Base-by-base conservation (phyloP, 2,113 vertebrate genomes). In the Ophthalmolycus amberensis region DNA sequence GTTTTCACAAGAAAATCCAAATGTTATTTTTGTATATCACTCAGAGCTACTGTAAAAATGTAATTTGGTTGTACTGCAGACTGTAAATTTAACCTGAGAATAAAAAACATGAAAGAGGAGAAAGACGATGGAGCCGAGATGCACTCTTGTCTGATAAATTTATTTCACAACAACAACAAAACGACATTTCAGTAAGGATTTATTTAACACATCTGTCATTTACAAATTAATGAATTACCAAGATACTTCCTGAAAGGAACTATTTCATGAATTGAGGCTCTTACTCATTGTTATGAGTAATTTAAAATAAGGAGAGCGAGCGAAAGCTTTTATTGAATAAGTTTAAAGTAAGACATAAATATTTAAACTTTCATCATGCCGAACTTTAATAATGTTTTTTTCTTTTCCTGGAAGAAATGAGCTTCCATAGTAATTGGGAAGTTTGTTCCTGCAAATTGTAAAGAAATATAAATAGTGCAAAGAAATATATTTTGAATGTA, bases 1-100 rank as follows among this genome's bases (percentile, higher is more conserved):
- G 48, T 52, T 52, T 52, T 52, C 52, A 56, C n/a, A 25, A 56
- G n/a, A 56, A 56, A 25, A n/a, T 56, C n/a, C 56, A 25, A 58
- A 59, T 59, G 56, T 58, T 27, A 59, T 59, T 59, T 59, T 59
- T 59, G 56, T 59, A 59, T 59, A 29, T 59, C 56, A 59, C 56
- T 59, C n/a, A 59, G 56, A 58, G 25, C 10, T 27, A 12, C 56
- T 59, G 56, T 59, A 59, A 29, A 59, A 59, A 27, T 59, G 56
- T 59, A 12, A 59, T 59, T 11, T 59, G 56, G 56, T 29, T 59
- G 56, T 27, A 14, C 25, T 27, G 25, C 56, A 29, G 12, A 59
- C 25, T 59, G 56, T 59, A 59, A 59, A 10, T 59, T 59, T 59
- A 59, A 58, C 25, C 12, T 58, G 25, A 58, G 12, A 59, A 59